Conservation (phyloP, 2,888 invertebrate genomes). For the Caenorhabditis sp. region DNA sequence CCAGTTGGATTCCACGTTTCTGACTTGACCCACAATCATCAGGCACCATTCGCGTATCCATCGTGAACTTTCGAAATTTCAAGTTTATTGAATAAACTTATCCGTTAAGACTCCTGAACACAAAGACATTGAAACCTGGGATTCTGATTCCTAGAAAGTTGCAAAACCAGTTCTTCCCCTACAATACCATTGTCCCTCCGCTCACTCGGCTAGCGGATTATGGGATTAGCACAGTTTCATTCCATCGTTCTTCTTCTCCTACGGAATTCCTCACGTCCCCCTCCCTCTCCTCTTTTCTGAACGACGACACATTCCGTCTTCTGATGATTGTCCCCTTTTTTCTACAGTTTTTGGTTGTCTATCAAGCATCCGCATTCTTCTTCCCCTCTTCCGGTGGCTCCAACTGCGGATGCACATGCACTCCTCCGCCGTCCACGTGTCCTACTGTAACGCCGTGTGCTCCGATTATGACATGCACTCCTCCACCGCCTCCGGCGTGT, state of each 20-base stretch:
- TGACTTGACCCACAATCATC: conserved; percentile 12
- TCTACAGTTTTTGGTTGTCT: conserved; percentile 8
- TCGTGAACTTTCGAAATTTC: background rate
- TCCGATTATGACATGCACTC: conserved; percentile 50
- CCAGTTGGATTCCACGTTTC: conserved; percentile 40
- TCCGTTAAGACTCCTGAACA: background rate
- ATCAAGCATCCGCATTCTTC: conserved; percentile 30
- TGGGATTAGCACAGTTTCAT: conserved; percentile 60
- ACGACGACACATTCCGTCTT: too few species aligned
- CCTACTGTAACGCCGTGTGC: conserved; percentile 53
- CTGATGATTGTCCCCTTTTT: conserved; percentile 26
- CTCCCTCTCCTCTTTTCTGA: background rate
- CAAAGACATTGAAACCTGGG: background rate
- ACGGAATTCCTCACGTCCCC: background rate
- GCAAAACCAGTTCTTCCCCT: conserved; percentile 9
- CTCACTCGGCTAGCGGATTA: conserved; percentile 21
- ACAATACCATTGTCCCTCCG: conserved; percentile 4
- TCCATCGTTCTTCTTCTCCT: background rate
- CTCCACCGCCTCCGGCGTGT: conserved; percentile 30
- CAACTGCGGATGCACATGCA: conserved; percentile 59
- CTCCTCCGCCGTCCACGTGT: conserved; percentile 54
- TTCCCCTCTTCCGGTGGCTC: conserved; percentile 50
- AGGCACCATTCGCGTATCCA: background rate
- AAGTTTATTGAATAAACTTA: background rate
- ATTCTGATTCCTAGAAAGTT: background rate